Base-by-base conservation (phyloP, 2,113 vertebrate genomes). In the Indicator maculatus region DNA sequence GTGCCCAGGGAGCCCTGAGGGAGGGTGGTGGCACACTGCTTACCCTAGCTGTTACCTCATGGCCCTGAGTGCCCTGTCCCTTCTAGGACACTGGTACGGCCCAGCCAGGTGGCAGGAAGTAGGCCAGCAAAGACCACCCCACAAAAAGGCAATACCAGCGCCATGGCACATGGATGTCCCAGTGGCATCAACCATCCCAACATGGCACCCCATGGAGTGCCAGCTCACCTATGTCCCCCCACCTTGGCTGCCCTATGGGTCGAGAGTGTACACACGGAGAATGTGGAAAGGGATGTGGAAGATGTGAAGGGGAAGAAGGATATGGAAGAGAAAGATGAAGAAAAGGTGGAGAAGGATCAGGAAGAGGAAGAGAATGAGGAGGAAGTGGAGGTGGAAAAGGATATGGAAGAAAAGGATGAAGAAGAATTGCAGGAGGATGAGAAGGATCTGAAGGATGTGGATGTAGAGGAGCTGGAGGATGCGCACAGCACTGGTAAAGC, bases 401-500 rank as follows among this genome's bases (percentile, higher is more conserved):
- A 61, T 0, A 2, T 30, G 18, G n/a, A 69, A 31, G 30, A 72
- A 15, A 26, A 27, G 5, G 36, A n/a, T 60, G 74, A 75, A 33
- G 56, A 81, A 23, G 33, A 70, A 12, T 3, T 56, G 24, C 38
- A 85, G 44, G 11, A 66, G 21, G 24, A 30, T 31, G 53, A 55
- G 24, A 15, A 79, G 33, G 45, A 66, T 33, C 1, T 36, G 12
- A 39, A 38, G 31, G 31, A 64, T 0, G 27, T 44, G 63, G 50
- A 82, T 7, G 30, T 17, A 50, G 50, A 88, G 20, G 52, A 90
- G 21, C 27, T 19, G n/a, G 36, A 73, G 30, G 30, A 80, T 0
- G 0, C 24, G 5, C 18, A 6, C 2, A 1, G 66, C 0, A 0
- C 45, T 36, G n/a, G 13, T 36, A 69, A 77, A 69, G 64, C 65